phyloP scores from a whole-genome alignment of 2,888 invertebrate genomes.

The Hybos culiciformis region DNA sequence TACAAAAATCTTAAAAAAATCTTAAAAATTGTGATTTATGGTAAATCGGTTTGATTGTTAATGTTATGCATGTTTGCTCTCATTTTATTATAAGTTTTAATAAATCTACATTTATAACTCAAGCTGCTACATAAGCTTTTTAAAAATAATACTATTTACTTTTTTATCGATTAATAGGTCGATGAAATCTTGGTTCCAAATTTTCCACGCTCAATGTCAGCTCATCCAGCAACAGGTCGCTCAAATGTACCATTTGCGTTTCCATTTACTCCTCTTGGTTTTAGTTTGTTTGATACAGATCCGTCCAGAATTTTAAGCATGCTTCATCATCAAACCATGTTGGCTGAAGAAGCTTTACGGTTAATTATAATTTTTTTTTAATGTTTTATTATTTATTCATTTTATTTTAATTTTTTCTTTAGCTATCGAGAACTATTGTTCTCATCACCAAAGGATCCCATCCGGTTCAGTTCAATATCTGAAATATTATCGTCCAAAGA shows the following conservation, averaged over 20 bases:
- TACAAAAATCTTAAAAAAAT: too few relatives aligned
- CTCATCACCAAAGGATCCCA: constrained; percentile 29
- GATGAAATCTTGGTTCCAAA: constrained; percentile 17
- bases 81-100: not conserved
- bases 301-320: constrained; percentile 42
- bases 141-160: not conserved
- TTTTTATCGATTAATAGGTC: constrained; percentile 8
- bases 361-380: constrained; percentile 14
- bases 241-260: constrained; percentile 44
- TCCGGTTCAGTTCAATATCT: constrained; percentile 31
- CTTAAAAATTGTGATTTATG: too few relatives aligned
- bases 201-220: constrained; percentile 16
- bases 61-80: too few relatives aligned
- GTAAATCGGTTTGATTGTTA: too few relatives aligned
- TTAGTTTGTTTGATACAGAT: constrained; percentile 36
- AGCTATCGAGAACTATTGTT: constrained; percentile 31
- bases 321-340: constrained; percentile 38
- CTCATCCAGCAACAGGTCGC: constrained; percentile 20
- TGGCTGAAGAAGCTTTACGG: constrained; percentile 36
- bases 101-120: constrained; percentile 5
- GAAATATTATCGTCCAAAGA: constrained; percentile 30
- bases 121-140: constrained; percentile 26
- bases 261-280: constrained; percentile 39
- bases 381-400: not conserved
- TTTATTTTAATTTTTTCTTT: not conserved